Conservation (phyloP, 2,797 vertebrate species). For the Myioborus miniatus region DNA sequence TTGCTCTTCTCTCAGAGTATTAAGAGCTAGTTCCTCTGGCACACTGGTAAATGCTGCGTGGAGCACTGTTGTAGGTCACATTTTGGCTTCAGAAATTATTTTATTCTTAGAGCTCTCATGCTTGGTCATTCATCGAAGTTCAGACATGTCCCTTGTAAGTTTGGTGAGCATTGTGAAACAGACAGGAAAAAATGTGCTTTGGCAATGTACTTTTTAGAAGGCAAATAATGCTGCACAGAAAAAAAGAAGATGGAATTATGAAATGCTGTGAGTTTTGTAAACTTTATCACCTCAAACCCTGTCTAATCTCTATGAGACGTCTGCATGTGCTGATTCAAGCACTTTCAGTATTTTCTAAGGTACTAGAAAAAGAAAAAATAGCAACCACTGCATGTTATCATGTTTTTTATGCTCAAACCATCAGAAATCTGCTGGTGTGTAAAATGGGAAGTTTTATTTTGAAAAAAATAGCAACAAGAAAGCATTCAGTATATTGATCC, state of each 20-base stretch:
- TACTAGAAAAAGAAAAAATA: not conserved
- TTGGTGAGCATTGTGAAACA: not conserved
- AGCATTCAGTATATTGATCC: not conserved
- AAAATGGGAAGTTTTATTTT: not conserved
- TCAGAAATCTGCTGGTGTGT: not conserved
- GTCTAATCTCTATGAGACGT: not conserved
- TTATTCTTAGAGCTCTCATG: not conserved
- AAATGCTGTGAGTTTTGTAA: not conserved
- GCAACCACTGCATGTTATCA: not conserved
- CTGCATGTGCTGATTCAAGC: not conserved
- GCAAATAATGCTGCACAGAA: not conserved
- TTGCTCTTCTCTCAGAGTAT: not conserved
- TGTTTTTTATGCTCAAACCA: not conserved
- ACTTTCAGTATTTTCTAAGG: not conserved
- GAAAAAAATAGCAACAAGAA: not conserved
- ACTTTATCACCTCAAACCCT: not conserved
- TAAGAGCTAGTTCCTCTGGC: not conserved
- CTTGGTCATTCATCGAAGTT: not conserved
- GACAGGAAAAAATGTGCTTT: not conserved
- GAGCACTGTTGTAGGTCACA: not conserved
- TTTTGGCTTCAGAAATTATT: not conserved
- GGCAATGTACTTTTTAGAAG: not conserved
- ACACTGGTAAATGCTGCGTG: not conserved
- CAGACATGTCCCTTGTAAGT: not conserved
- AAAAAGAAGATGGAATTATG: not conserved